phyloP scores from a whole-genome alignment of 2,113 vertebrate species.

The Motacilla tschutschensis region DNA sequence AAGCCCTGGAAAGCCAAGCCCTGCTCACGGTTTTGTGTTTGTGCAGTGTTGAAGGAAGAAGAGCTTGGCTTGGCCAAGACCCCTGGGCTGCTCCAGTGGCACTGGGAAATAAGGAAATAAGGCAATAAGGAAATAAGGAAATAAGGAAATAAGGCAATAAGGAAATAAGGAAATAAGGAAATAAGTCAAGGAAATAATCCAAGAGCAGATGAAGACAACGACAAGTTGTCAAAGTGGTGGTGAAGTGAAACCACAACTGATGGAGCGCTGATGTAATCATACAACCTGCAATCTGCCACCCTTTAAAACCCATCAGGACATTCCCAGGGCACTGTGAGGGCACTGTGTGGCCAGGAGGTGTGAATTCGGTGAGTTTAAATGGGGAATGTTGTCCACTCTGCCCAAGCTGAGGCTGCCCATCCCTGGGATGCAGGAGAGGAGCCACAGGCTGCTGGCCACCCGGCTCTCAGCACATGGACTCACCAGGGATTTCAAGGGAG shows the following conservation, averaged over 20 bases:
- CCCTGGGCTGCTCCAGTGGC: not conserved
- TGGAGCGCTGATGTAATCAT: not conserved
- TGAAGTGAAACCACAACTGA: accelerated
- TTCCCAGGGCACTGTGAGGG: not conserved
- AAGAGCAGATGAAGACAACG: accelerated
- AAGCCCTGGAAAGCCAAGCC: not conserved
- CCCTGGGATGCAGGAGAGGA: not conserved
- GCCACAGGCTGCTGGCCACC: not conserved
- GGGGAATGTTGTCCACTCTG: accelerated
- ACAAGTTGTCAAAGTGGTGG: not conserved
- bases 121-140: not conserved
- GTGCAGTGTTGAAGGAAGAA: not conserved
- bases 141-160: too few relatives aligned
- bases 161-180: not conserved
- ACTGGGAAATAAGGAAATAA: not conserved
- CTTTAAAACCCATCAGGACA: not conserved
- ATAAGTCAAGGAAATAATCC: too few relatives aligned
- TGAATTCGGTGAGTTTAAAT: accelerated
- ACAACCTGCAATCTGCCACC: accelerated
- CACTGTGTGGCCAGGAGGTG: not conserved
- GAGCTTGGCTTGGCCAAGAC: not conserved
- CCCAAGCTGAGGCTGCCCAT: not conserved
- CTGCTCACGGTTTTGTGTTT: not conserved
- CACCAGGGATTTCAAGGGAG: not conserved
- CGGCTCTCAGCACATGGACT: not conserved